Base-by-base conservation (phyloP, 2,113 vertebrate species). In the Sturnira hondurensis region DNA sequence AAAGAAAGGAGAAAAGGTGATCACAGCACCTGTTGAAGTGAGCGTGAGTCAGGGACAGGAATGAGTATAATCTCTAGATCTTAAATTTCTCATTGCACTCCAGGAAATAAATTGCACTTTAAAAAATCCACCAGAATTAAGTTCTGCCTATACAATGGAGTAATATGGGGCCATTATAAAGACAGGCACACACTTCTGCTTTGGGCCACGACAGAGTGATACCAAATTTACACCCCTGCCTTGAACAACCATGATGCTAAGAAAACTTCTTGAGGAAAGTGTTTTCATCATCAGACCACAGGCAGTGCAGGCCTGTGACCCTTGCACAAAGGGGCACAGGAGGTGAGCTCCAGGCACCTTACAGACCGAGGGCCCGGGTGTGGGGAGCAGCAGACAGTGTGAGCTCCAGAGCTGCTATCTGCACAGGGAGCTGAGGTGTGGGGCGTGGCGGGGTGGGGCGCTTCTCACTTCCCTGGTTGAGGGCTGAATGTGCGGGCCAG, bases 41-140 rank as follows among this genome's bases (percentile, higher is more conserved):
- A 87, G 22, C 81, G 28, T 14, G 71, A 50, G 50, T 61, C n/a
- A 31, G 50, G 43, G 54, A 28, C 80, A 28, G 91, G 22, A 77
- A 52, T 45, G 81, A 84, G 7, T 36, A 81, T 56, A 84, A 91
- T 63, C 74, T 68, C 36, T 43, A 73, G 41, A 50, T 73, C 41
- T 86, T 43, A 47, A 28, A 77, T 56, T 89, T 78, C 36, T 88
- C 58, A 11, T 67, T 68, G 43, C 45, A 73, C 31, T 61, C 12
- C 0, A 74, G 61, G 77, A 92, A 94, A 82, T 50, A 82, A 50
- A 54, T 22, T 67, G 28, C 45, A 81, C 54, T 95, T 87, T 36
- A 50, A 95, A 94, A 86, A 88, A 58, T n/a, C 17, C 54, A 63
- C 54, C 65, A 36, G 80, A 90, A 93, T 92, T 77, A 91, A 92